Evolutionary conservation across 2,888 invertebrate species (phyloP), one percentile per base, ranked within the genome.

Genomic region (Microplitis manilae): DNA sequence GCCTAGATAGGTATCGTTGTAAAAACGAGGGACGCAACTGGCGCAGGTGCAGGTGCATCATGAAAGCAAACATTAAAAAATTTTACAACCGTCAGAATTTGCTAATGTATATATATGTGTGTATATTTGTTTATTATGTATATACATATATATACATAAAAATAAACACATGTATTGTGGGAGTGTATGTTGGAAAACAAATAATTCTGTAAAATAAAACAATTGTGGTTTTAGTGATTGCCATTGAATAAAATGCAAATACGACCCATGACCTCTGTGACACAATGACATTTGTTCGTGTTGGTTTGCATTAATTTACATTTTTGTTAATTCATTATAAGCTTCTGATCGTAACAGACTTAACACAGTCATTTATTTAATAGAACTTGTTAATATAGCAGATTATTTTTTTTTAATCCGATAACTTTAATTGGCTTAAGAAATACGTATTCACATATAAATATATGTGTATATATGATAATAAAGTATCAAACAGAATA

Each of bases 1-100:
- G 83, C 84, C 84, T 85, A 87, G 89, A 88, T 89, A 89, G 77
- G 85, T 84, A 89, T 89, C 89, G 87, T 87, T 85, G 81, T 85
- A 77, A 84, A 86, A 85, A 84, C 71, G 60, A 76, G 77, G 87
- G 86, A 84, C 86, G 87, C 85, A 87, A 87, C 87, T 85, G 88
- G 83, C 85, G 80, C 82, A 84, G 85, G 83, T 82, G 87, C 87
- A 87, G 86, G 87, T 89, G 84, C 83, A 83, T 65, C 65, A 30
- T 65, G 30, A 65, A 38, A 13, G 65, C 13, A 65, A 65, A 65
- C 38, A 65, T 65, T 38, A 20, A 30, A 13, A n/a, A 30, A 65
- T 65, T 9, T 65, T 30, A 65, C 65, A 65, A 65, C 65, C 65
- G 65, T 65, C 65, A 65, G 38, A 65, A 65, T 65, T 65, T 65